phyloP scores from a whole-genome alignment of 1,140 invertebrate species.

The Pseudomyrmex gracilis region DNA sequence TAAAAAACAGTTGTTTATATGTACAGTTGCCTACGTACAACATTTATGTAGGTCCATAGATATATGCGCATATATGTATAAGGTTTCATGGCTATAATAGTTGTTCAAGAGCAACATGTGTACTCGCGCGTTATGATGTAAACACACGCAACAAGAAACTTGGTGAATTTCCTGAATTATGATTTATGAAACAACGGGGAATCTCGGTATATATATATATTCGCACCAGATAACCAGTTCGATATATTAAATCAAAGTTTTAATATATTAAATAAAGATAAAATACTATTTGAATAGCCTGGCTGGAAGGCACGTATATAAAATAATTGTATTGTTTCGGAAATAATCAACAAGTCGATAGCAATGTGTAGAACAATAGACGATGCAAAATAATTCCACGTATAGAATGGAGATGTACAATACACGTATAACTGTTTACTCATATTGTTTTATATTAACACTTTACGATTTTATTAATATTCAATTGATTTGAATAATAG shows the following conservation, averaged over 20 bases:
- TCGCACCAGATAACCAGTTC: neutral
- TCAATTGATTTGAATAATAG: too few relatives aligned
- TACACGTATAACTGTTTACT: too few relatives aligned
- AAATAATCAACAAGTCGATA: constrained; percentile 4
- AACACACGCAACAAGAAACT: too few relatives aligned
- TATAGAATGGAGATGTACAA: neutral
- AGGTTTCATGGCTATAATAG: too few relatives aligned
- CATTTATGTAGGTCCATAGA: too few relatives aligned
- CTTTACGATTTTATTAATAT: too few relatives aligned
- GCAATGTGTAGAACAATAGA: neutral
- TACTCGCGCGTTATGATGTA: too few relatives aligned
- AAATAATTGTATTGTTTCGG: neutral
- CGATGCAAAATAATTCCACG: neutral
- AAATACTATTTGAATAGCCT: constrained; percentile 11
- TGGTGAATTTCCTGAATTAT: neutral
- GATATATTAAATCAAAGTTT: constrained; percentile 11
- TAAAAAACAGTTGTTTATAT: too few relatives aligned
- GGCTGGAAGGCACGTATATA: neutral
- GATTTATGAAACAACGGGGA: neutral
- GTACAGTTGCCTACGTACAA: too few relatives aligned
- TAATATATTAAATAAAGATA: constrained; percentile 18
- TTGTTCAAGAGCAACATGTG: too few relatives aligned
- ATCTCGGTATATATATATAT: neutral
- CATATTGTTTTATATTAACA: too few relatives aligned
- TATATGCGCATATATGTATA: too few relatives aligned